Evolutionary conservation across 2,797 vertebrate genomes (phyloP), one percentile per base, ranked within the genome.

Genomic region (Masticophis lateralis): DNA sequence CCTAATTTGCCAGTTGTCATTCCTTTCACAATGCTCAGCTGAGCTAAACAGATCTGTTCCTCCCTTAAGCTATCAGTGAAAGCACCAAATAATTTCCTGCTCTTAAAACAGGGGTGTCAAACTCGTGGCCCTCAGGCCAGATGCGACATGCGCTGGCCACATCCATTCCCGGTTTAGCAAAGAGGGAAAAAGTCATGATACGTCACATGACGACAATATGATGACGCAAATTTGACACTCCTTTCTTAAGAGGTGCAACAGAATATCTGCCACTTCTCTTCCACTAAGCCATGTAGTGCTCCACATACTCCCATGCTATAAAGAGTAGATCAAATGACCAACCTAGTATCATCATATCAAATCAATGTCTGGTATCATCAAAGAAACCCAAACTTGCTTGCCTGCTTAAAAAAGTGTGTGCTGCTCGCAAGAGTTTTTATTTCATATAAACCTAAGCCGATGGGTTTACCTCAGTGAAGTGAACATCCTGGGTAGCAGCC

Each of bases 401-500:
- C 60, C 5, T 89, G 53, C n/a, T 43, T 63, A 8, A 43, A 79
- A 79, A 79, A 25, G 37, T 43, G 74, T 47, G 37, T 43, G 7
- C 57, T 61, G 57, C 59, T 43, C 14, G 37, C 60, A 53, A 87
- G 27, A 83, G 56, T 66, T 66, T 66, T 51, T 13, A 18, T 11
- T 57, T 13, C 13, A 74, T 16, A 8, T 37, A 32, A 79, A 60
- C 43, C 9, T 60, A n/a, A 88, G 66, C 22, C 22, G 2, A 20
- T 9, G 47, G 87, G 25, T 37, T 91, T 94, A 99, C 99, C 99
- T 99, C 98, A 0, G 99, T 99, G 97, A 99, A 99, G 96, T 99
- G 98, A 89, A 99, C 98, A 0, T 99, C 99, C 97, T 99, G 99
- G 0, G 99, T 99, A 87, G 99, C 99, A 0, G 99, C 98, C 43